Percentiles rank a stretch among this genome's conserved stretches.
phyloP scores from a whole-genome alignment of 2,888 invertebrate species.

The Ormia ochracea region DNA sequence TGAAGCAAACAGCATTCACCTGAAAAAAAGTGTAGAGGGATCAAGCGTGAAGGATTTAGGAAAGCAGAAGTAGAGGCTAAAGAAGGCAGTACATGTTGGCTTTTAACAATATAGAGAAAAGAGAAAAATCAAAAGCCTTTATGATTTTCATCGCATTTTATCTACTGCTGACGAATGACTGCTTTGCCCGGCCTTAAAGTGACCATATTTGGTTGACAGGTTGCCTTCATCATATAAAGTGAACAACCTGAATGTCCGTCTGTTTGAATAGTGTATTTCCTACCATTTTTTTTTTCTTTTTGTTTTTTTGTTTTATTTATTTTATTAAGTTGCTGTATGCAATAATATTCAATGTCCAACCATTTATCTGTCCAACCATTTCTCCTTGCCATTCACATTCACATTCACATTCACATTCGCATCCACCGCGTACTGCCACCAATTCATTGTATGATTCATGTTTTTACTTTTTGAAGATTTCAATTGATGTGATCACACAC shows the following conservation, averaged over 20 bases:
- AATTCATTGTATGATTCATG: constrained; percentile 46
- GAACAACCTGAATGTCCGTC: constrained; percentile 34
- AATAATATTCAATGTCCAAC: constrained; percentile 28
- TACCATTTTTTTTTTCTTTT: too few relatives aligned
- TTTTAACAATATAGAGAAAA: constrained; percentile 9
- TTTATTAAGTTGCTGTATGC: constrained; percentile 26
- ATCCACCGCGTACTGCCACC: constrained; percentile 3
- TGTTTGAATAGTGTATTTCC: constrained; percentile 26
- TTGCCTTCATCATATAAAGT: constrained; percentile 57
- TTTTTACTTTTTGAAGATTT: constrained; percentile 38
- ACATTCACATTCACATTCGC: too few relatives aligned
- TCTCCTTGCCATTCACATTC: constrained; percentile 13
- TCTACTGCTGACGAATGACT: constrained; percentile 43
- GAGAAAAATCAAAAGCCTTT: background rate
- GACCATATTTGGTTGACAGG: constrained; percentile 61
- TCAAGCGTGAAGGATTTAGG: constrained; percentile 43
- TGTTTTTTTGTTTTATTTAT: constrained; percentile 9
- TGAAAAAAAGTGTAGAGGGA: constrained; percentile 37
- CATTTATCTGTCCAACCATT: constrained; percentile 25
- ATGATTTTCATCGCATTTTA: constrained; percentile 35
- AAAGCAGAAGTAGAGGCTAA: background rate
- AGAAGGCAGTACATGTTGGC: background rate
- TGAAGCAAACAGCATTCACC: constrained; percentile 53
- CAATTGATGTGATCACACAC: constrained; percentile 49
- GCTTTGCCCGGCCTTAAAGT: constrained; percentile 50